Base-by-base conservation (phyloP, 92 coral and sea anemone genomes). In the Porites lobata region DNA sequence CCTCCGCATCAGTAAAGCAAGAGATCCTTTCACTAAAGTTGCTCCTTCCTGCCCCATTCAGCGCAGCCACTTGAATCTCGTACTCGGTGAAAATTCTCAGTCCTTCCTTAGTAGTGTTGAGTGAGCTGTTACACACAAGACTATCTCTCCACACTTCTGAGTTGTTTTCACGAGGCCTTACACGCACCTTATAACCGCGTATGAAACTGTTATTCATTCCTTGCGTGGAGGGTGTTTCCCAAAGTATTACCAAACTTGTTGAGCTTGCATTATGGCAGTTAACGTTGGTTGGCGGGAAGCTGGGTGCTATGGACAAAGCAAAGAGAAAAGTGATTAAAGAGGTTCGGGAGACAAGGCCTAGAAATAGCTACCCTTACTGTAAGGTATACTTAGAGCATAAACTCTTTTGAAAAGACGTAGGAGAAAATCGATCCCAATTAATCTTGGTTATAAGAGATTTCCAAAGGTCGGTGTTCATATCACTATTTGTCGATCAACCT, bases 1-100 rank as follows among this genome's bases (percentile, higher is more conserved):
- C 57, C 69, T 85, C 93, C 54, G 72, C 85, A 26, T 90, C 93
- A 12, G 94, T 91, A 20, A 82, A 87, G 32, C 80, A 76, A 6
- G 22, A 66, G 4, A 21, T 47, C 1, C 57, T 63, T 11, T 83
- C 61, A 75, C 94, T 88, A 62, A 75, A 75, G 26, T 90, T 90
- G 7, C 94, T 91, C 17, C 7, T 76, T 1, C 61, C 83, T 7
- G 69, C 79, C 21, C 65, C 66, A 26, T 86, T 82, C 9, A 81
- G 74, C 15, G 85, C 88, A 4, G 91, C 70, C 18, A 83, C 91
- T 32, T 22, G 79, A 32, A 91, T 57, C 24, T 76, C 67, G 51
- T 91, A 91, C 20, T 72, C 58, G 9, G 88, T 87, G 20, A 11
- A 91, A 66, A 69, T 87, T 47, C 77, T 24, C 72, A 91, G 76